phyloP scores from a whole-genome alignment of 2,888 invertebrate species.

The Sinopyrophorus schimmeli region DNA sequence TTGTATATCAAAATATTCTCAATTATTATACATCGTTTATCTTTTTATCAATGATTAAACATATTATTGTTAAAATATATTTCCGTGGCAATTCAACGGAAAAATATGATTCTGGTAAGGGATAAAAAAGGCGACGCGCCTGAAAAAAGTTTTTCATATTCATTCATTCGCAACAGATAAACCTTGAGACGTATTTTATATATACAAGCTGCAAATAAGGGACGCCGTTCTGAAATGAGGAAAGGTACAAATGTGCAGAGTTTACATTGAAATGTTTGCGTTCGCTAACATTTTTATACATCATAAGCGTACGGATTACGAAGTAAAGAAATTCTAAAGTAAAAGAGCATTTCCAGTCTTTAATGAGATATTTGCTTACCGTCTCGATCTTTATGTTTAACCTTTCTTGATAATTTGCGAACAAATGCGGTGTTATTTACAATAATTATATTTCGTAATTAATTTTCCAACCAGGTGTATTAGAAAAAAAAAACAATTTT shows the following conservation, averaged over 20 bases:
- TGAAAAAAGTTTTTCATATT: constrained; percentile 31
- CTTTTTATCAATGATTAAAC: no score
- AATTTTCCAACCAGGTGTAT: no score
- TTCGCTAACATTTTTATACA: constrained; percentile 23
- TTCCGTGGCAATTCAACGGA: constrained; percentile 17
- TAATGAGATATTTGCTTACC: constrained; percentile 31
- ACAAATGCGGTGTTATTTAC: no score
- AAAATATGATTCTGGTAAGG: constrained; percentile 15
- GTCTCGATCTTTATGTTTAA: constrained; percentile 25
- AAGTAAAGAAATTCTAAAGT: constrained; percentile 20
- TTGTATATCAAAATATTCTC: no score
- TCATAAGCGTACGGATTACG: constrained; percentile 22
- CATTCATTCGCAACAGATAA: constrained; percentile 35
- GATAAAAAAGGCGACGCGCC: constrained; percentile 19
- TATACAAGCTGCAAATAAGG: constrained; percentile 24
- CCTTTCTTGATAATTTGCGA: no score
- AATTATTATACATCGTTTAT: no score
- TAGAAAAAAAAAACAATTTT: no score
- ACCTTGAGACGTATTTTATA: constrained; percentile 32
- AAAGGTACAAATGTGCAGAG: constrained; percentile 24
- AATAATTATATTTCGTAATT: no score
- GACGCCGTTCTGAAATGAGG: constrained; percentile 25
- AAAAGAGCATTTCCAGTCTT: constrained; percentile 22
- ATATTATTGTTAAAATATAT: no score
- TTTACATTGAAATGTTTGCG: constrained; percentile 22